Conservation (phyloP, 1,140 invertebrate genomes). For the Aphis gossypii region DNA sequence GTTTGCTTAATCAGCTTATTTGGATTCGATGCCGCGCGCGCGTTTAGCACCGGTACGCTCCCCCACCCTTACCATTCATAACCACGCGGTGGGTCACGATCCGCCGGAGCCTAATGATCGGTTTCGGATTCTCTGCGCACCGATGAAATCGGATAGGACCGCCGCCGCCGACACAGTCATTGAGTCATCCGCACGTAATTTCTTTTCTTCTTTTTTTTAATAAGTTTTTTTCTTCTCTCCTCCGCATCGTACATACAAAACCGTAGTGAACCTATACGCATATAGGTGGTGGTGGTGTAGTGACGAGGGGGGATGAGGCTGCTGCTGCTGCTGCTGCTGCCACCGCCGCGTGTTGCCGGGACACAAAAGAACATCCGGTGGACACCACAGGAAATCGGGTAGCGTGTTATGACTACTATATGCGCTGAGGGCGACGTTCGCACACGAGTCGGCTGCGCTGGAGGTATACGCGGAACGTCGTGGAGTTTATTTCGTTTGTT, state of each 20-base stretch:
- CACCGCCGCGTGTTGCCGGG: conserved; percentile 3
- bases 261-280: neutral
- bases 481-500: neutral
- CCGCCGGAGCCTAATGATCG: conserved; percentile 54
- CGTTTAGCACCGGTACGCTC: conserved; percentile 46
- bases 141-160: conserved; percentile 57
- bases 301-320: conserved; percentile 29
- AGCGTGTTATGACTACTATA: conserved; percentile 58
- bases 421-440: conserved; percentile 26
- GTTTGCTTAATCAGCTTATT: conserved; percentile 49
- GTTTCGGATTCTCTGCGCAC: conserved; percentile 56
- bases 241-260: neutral
- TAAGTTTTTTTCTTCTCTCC: neutral
- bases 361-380: conserved; percentile 58
- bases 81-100: conserved; percentile 43
- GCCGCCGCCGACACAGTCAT: conserved; percentile 49
- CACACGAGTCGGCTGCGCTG: neutral
- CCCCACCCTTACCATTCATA: neutral
- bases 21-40: conserved; percentile 48
- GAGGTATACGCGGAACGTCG: neutral
- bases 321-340: conserved; percentile 27
- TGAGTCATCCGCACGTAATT: conserved; percentile 54
- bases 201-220: conserved; percentile 33
- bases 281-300: neutral
- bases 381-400: conserved; percentile 57